Conservation (phyloP, 2,888 invertebrate genomes). For the Philereme transversata region DNA sequence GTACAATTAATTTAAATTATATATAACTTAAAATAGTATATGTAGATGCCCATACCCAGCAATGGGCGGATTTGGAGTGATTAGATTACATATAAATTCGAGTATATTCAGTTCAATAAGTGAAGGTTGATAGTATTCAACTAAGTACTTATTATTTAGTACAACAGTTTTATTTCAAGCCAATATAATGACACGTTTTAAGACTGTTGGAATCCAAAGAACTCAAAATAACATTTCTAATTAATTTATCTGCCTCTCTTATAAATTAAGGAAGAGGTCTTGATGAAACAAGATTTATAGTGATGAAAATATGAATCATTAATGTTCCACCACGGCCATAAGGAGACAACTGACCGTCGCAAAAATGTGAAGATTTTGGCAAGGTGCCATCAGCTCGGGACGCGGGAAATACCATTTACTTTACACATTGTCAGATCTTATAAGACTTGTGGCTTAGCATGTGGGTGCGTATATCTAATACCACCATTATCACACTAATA, state of each 20-base stretch:
- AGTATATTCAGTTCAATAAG: too few species aligned
- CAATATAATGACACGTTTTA: neutral
- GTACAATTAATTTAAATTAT: too few species aligned
- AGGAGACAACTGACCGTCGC: conserved; percentile 54
- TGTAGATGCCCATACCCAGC: too few species aligned
- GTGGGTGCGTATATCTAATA: conserved; percentile 6
- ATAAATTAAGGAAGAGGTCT: conserved; percentile 19
- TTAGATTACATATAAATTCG: too few species aligned
- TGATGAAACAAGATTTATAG: conserved; percentile 32
- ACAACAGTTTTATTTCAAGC: too few species aligned
- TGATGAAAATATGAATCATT: conserved; percentile 48
- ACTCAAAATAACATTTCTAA: neutral
- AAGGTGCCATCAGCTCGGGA: conserved; percentile 52
- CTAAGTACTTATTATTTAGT: too few species aligned
- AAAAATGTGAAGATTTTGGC: conserved; percentile 66
- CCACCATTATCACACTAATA: too few species aligned
- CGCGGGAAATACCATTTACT: conserved; percentile 59
- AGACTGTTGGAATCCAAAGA: neutral
- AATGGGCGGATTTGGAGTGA: too few species aligned
- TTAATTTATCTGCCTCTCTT: conserved; percentile 4
- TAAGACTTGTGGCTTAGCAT: conserved; percentile 33
- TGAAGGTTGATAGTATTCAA: too few species aligned
- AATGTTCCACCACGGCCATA: conserved; percentile 52
- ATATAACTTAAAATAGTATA: too few species aligned
- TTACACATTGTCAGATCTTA: conserved; percentile 60